Conservation (phyloP, 2,113 vertebrate genomes). For the Puffinus mauretanicus region DNA sequence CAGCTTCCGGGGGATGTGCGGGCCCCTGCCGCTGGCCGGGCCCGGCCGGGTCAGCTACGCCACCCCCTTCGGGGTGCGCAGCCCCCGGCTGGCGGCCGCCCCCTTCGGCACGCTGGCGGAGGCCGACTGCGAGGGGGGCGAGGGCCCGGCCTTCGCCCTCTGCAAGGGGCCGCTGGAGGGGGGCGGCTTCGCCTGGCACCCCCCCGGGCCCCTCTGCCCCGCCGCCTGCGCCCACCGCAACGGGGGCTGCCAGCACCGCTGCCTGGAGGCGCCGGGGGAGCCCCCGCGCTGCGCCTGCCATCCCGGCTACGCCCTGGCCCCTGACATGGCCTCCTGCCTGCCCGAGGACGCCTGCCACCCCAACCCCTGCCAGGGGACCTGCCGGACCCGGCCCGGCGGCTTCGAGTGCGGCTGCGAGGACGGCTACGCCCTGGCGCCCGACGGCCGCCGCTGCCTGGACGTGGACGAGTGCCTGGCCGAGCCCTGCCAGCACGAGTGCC, state of each 20-base stretch:
- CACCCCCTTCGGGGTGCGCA: constrained; percentile 68
- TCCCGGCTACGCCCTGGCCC: constrained; percentile 57
- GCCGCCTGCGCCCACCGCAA: constrained; percentile 57
- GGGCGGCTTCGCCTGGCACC: constrained; percentile 56
- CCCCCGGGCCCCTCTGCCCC: constrained; percentile 60
- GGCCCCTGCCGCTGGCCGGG: constrained; percentile 56
- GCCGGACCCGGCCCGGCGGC: neutral
- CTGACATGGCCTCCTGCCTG: constrained; percentile 66
- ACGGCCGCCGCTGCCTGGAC: constrained; percentile 22
- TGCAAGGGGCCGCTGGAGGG: constrained; percentile 52
- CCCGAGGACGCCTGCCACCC: constrained; percentile 60
- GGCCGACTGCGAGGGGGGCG: neutral
- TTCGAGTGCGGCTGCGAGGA: constrained; percentile 63
- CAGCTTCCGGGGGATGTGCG: constrained; percentile 78
- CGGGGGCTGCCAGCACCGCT: constrained; percentile 75
- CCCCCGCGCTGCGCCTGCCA: constrained; percentile 66
- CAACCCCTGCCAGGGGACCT: constrained; percentile 56
- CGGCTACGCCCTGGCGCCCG: neutral
- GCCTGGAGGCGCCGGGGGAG: constrained; percentile 20
- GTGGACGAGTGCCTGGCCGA: constrained; percentile 42
- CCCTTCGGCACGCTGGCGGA: constrained; percentile 71
- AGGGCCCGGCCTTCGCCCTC: neutral
- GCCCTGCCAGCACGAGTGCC: constrained; percentile 54
- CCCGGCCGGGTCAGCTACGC: constrained; percentile 57
- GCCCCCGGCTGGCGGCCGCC: constrained; percentile 36